Base-by-base conservation (phyloP, 2,113 vertebrate species). In the Chiloscyllium plagiosum region DNA sequence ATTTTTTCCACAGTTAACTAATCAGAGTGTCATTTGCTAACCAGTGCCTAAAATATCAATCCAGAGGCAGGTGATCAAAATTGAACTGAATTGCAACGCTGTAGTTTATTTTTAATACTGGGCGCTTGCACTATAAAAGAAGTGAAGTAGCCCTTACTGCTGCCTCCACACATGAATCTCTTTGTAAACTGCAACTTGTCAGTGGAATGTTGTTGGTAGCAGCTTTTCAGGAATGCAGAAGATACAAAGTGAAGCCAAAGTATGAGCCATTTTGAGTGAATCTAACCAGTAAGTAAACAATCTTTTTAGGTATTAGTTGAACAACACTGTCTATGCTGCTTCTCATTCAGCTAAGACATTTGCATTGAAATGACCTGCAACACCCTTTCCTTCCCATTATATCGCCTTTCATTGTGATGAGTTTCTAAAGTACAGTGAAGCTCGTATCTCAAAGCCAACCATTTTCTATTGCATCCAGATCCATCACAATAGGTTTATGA, bases 1-100 rank as follows among this genome's bases (percentile, higher is more conserved):
- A n/a, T 4, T n/a, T 93, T 93, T 37, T 68, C 89, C 89, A 33
- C 52, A 93, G 89, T 93, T 68, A 93, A 93, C 66, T 93, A 37
- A 93, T 68, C 33, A 93, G 2, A 68, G 89, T 92, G 56, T 13
- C 33, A 20, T 66, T 66, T 19, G 33, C 15, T 93, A 37, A 93
- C 61, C n/a, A 66, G 20, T 66, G 8, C 61, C 33, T 93, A 19
- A 93, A 93, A 93, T 93, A 33, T 37, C 33, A 93, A 92, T 66
- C 37, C 66, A 66, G 61, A 37, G 56, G 33, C 33, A 93, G 37
- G 37, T n/a, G 61, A 17, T 22, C n/a, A 20, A 66, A 93, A 37
- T 66, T 47, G 65, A 93, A 47, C n/a, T n/a, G n/a, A 66, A 4
- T n/a, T 37, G 61, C 89, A 66, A 93, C 17, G 37, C 33, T 37